A percentile compares a stretch with the other conserved stretches of the same genome.
These are phyloP conservation scores for Brotogeris chrysoptera DNA, from an alignment of 2,797 vertebrate genomes.

Conservation along the genomic window DNA sequence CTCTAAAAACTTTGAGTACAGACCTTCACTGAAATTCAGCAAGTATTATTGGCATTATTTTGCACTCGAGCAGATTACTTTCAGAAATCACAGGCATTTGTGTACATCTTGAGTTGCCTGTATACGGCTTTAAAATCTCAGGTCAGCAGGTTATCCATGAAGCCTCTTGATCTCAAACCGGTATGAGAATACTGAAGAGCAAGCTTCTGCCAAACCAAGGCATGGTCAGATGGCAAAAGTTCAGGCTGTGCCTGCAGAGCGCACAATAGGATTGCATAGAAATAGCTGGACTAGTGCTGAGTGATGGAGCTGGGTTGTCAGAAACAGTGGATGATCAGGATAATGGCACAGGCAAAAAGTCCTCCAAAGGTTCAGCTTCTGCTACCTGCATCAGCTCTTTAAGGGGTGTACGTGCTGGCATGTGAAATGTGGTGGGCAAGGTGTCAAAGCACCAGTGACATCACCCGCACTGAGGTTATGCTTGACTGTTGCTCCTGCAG, in stretches of 20 bases:
- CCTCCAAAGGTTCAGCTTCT: neutral
- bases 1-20: neutral
- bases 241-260: neutral
- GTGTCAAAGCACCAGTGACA: neutral
- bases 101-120: neutral
- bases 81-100: neutral
- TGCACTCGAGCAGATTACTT: neutral
- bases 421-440: fast-evolving
- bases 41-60: neutral
- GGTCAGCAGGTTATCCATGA: neutral
- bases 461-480: fast-evolving
- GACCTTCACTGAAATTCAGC: neutral
- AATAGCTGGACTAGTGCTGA: neutral
- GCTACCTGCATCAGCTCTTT: fast-evolving
- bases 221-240: neutral
- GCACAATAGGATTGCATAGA: fast-evolving
- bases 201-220: neutral
- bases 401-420: neutral
- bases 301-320: neutral
- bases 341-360: neutral
- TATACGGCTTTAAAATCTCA: neutral
- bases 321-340: neutral
- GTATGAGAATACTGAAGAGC: neutral
- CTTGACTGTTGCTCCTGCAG: neutral
- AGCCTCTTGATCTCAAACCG: neutral